These are phyloP conservation scores for Dryadula phaetusa DNA, from an alignment of 2,888 invertebrate genomes.

Conservation along the genomic window DNA sequence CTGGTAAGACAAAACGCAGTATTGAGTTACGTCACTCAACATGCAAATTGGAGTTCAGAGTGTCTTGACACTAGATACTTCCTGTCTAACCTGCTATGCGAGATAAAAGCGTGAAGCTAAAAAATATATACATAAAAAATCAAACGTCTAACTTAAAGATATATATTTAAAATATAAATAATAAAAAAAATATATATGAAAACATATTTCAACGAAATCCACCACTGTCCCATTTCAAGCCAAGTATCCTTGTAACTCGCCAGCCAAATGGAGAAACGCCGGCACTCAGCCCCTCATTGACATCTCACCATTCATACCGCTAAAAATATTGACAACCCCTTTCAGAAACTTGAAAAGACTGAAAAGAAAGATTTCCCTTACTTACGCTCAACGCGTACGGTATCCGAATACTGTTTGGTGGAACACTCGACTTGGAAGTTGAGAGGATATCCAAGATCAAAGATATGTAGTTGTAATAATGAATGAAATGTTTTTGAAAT, in stretches of 20 bases:
- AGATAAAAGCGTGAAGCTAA: too few species aligned
- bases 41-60: too few species aligned
- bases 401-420: conserved; percentile 59
- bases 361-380: conserved; percentile 69
- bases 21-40: too few species aligned
- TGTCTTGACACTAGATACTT: too few species aligned
- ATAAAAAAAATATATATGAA: not conserved
- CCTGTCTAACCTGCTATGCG: too few species aligned
- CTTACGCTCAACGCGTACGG: conserved; percentile 70
- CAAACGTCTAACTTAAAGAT: too few species aligned
- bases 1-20: too few species aligned
- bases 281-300: conserved; percentile 69
- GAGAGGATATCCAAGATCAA: conserved; percentile 54
- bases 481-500: conserved; percentile 27
- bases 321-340: conserved; percentile 82
- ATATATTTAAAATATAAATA: not conserved
- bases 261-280: conserved; percentile 59
- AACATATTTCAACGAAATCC: not conserved
- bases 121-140: too few species aligned
- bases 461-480: conserved; percentile 41
- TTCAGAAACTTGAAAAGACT: conserved; percentile 75
- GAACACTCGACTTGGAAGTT: conserved; percentile 52
- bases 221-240: not conserved
- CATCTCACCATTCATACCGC: conserved; percentile 77
- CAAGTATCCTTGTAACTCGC: conserved; percentile 9